Percentiles rank a stretch among this genome's conserved stretches.
phyloP scores from a whole-genome alignment of 2,797 vertebrate species.

The Acanthurus lineatus region DNA sequence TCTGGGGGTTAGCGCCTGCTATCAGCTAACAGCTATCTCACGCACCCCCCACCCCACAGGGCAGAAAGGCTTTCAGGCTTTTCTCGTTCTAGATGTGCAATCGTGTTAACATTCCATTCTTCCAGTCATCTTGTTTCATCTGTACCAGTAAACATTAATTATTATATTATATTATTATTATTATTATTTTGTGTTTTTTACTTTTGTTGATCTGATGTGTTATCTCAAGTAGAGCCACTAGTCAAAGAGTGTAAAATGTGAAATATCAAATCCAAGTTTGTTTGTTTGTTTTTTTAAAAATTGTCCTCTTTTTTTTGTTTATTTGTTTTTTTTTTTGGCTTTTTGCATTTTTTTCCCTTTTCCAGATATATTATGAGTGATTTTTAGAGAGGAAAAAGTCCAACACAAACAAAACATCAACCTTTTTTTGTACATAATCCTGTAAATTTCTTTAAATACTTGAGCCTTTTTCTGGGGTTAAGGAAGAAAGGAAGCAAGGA shows the following conservation, averaged over 20 bases:
- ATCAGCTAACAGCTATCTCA: conserved; percentile 45
- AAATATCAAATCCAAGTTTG: conserved; percentile 87
- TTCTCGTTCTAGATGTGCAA: conserved; percentile 97
- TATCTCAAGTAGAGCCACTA: conserved; percentile 96
- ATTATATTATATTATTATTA: conserved; percentile 86
- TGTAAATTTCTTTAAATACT: conserved; percentile 99
- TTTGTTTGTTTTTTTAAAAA: conserved; percentile 76
- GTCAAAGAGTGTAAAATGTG: conserved; percentile 96
- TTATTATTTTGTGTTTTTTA: conserved; percentile 77
- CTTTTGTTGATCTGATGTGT: conserved; percentile 83
- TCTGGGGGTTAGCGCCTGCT: conserved; percentile 61
- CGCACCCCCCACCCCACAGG: conserved; percentile 77
- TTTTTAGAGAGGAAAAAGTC: conserved; percentile 78
- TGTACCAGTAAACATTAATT: conserved; percentile 95
- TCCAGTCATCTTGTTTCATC: conserved; percentile 89
- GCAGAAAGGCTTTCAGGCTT: conserved; percentile 89
- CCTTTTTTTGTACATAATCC: conserved; percentile 96
- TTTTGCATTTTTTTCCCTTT: conserved; percentile 83
- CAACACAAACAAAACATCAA: conserved; percentile 85
- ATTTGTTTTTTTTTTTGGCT: conserved; percentile 62
- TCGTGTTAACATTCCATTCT: conserved; percentile 98
- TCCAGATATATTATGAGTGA: conserved; percentile 79
- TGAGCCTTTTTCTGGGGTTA: conserved; percentile 94
- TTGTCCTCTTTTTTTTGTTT: conserved; percentile 72
- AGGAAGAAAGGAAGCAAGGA: conserved; percentile 80